phyloP scores from a whole-genome alignment of 2,113 vertebrate species.

The Hassar affinis region DNA sequence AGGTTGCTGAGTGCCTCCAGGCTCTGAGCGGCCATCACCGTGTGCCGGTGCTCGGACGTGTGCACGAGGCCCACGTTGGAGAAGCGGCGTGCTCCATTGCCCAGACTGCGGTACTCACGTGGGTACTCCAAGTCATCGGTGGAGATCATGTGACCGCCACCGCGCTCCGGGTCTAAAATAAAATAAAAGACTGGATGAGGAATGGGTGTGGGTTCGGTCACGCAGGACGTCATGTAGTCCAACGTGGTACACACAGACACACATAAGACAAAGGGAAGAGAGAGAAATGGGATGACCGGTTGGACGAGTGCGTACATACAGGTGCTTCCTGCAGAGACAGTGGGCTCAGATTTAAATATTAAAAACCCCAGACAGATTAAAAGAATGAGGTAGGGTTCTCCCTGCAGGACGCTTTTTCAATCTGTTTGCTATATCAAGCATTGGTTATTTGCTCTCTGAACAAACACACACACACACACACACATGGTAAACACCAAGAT shows the following conservation, averaged over 20 bases:
- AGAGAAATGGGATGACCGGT: constrained; percentile 63
- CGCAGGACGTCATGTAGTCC: background rate
- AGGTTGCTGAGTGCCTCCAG: constrained; percentile 93
- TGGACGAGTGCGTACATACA: constrained; percentile 56
- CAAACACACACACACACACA: background rate
- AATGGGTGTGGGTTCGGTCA: background rate
- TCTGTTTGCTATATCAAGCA: constrained; percentile 56
- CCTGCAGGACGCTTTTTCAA: constrained; percentile 56
- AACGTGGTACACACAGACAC: background rate
- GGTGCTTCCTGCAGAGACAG: constrained; percentile 62
- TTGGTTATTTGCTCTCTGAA: constrained; percentile 52
- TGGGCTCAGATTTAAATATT: constrained; percentile 66
- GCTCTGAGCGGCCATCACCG: constrained; percentile 93
- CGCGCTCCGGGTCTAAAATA: constrained; percentile 86
- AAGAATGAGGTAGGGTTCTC: constrained; percentile 53
- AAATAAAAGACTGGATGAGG: background rate
- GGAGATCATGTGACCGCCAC: constrained; percentile 95
- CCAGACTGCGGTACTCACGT: constrained; percentile 91
- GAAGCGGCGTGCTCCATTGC: constrained; percentile 90
- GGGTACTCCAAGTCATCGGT: constrained; percentile 97
- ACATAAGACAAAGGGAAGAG: constrained; percentile 50
- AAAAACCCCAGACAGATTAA: constrained; percentile 59
- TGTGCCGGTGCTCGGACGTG: constrained; percentile 94
- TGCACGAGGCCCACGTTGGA: constrained; percentile 98
- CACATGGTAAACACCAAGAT: background rate